These are phyloP conservation scores for Denticeps clupeoides DNA, from an alignment of 2,797 vertebrate species.

Conservation along the genomic window DNA sequence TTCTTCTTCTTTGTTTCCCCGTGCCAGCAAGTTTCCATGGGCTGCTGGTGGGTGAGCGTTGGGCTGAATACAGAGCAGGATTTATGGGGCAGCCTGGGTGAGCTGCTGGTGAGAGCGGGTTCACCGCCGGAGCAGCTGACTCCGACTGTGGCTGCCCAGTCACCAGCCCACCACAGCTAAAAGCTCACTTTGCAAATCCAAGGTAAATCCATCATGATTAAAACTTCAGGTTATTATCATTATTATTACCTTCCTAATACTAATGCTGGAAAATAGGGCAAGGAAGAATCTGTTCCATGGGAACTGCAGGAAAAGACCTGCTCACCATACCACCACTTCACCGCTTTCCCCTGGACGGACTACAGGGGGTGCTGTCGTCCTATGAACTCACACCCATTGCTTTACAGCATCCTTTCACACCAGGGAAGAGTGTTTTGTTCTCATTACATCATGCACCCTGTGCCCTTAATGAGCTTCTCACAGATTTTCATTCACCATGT, in stretches of 20 bases:
- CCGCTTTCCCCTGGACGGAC: no score
- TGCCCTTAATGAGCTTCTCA: no score
- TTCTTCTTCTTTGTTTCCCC: slow-evolving; percentile 13
- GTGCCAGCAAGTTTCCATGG: slow-evolving; percentile 19
- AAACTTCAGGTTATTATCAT: no score
- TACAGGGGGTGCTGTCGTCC: no score
- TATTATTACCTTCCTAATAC: neutral
- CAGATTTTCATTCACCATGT: no score
- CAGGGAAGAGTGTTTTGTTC: no score
- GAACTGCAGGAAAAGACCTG: neutral
- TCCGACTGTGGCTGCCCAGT: neutral
- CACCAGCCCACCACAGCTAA: neutral
- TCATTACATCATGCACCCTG: no score
- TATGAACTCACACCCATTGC: no score
- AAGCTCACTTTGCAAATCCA: neutral
- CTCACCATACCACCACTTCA: neutral
- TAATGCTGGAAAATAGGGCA: neutral
- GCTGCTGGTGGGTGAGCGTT: slow-evolving; percentile 7
- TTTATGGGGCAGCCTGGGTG: slow-evolving; percentile 4
- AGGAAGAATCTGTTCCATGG: neutral
- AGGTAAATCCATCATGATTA: neutral
- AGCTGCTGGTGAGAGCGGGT: neutral
- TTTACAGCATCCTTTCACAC: no score
- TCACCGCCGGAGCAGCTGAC: neutral
- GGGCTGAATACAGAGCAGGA: slow-evolving; percentile 14